Percentiles rank a stretch among this genome's conserved stretches.
Conservation (phyloP, 1,140 invertebrate genomes). For the Drosophila lini region DNA sequence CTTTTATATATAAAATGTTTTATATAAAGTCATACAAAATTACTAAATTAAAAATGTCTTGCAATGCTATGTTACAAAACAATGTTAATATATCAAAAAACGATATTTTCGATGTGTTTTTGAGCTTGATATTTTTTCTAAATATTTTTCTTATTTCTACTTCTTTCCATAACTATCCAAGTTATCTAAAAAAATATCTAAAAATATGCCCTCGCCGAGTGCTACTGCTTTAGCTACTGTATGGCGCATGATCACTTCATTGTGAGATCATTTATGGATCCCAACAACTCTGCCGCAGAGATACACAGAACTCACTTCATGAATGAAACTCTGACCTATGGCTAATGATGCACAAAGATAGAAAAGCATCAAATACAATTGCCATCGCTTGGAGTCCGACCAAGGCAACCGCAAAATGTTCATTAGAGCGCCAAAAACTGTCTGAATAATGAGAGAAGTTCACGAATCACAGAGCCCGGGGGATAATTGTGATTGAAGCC, state of each 20-base stretch:
- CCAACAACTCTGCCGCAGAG: neutral
- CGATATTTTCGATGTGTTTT: too few relatives aligned
- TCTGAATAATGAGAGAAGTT: conserved; percentile 52
- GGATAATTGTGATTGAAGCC: conserved; percentile 47
- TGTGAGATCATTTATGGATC: conserved; percentile 30
- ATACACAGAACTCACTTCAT: conserved; percentile 42
- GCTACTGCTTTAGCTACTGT: conserved; percentile 57
- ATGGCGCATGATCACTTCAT: conserved; percentile 46
- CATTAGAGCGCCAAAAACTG: conserved; percentile 59
- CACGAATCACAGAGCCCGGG: conserved; percentile 25
- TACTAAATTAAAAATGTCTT: too few relatives aligned
- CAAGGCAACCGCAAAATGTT: conserved; percentile 61
- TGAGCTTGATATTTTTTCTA: too few relatives aligned
- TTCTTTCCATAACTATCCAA: neutral
- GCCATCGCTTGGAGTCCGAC: conserved; percentile 16
- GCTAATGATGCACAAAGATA: conserved; percentile 51
- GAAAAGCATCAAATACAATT: conserved; percentile 29
- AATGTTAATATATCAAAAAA: too few relatives aligned
- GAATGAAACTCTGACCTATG: conserved; percentile 56
- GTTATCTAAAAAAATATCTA: neutral
- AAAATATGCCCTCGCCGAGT: conserved; percentile 1
- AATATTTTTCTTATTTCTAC: too few relatives aligned
- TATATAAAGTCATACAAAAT: too few relatives aligned
- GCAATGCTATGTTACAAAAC: too few relatives aligned
- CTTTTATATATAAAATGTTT: too few relatives aligned